Evolutionary conservation across 37 sponge, comb jelly and placozoan species (phyloP), one percentile per base, ranked within the genome.

Genomic region (Corticium candelabrum): DNA sequence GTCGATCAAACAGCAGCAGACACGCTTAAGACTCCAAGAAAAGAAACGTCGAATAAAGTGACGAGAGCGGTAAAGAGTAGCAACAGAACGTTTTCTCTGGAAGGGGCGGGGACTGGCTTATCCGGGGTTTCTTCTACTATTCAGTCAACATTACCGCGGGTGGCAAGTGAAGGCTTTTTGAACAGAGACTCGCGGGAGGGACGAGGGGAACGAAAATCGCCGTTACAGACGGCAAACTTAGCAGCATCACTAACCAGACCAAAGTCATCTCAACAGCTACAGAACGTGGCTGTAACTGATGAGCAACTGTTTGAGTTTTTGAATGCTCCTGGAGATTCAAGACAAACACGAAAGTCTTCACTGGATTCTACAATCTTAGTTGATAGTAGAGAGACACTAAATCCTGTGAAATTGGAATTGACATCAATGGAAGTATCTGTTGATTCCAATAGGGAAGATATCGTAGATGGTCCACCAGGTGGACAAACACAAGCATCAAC

Each of bases 1-100:
- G 41, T 91, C 40, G 92, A 91, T 69, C 89, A 91, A 36, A 86
- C 84, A 36, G 84, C 92, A 0, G 89, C 89, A 41, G 62, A 78
- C 1, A 78, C 86, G 2, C 67, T 91, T 21, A 79, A 87, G 21
- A 81, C 62, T 11, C 62, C 62, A 21, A 11, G 15, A 27, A 11
- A 21, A 27, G 15, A 21, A 27, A 21, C 62, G 62, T 27, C 62
- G 62, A 50, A 50, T 21, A 50, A 11, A 21, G 21, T 21, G 62
- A 50, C 21, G 62, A 27, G 15, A 21, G 62, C 62, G 15, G 11
- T 21, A 21, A 27, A 27, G 15, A 27, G 15, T 11, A 50, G 15
- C 15, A 21, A 11, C 11, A 50, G 21, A 27, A 11, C 15, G 15
- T 11, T 27, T 21, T 11, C 11, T 27, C 21, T 11, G 62, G 62